A percentile compares a stretch with the other conserved stretches of the same genome.
Conservation (phyloP, 2,797 vertebrate genomes). For the Lacerta agilis region DNA sequence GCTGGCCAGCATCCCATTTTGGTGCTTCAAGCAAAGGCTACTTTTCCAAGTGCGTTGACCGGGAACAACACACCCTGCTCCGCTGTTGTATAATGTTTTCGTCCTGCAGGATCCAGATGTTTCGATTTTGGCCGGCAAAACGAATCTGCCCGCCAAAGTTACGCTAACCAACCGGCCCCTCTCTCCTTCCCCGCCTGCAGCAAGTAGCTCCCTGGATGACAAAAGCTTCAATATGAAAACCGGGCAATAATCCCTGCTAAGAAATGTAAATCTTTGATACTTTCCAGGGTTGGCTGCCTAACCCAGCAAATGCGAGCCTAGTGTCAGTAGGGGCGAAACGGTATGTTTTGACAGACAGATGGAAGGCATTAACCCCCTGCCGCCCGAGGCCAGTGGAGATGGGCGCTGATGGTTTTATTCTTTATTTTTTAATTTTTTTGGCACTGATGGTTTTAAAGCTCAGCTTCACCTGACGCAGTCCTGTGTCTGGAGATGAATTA, state of each 20-base stretch:
- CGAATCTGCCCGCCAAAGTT: constrained; percentile 64
- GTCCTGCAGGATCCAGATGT: constrained; percentile 68
- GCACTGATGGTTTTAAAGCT: constrained; percentile 66
- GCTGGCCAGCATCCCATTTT: too few relatives aligned
- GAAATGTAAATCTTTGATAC: constrained; percentile 60
- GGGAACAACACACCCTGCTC: constrained; percentile 44
- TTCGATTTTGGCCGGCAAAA: constrained; percentile 57
- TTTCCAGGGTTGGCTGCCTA: constrained; percentile 59
- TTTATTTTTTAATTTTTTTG: not conserved
- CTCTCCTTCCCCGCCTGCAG: not conserved
- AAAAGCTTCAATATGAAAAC: constrained; percentile 37
- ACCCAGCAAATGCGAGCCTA: constrained; percentile 65
- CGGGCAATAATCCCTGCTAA: constrained; percentile 51
- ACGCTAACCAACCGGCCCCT: not conserved
- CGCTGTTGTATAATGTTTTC: constrained; percentile 50
- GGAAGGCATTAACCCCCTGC: constrained; percentile 60
- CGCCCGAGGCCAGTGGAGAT: constrained; percentile 49
- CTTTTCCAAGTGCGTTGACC: not conserved
- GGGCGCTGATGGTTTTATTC: constrained; percentile 61
- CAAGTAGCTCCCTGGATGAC: constrained; percentile 7
- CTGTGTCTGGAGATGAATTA: constrained; percentile 62
- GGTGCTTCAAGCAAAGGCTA: not conserved
- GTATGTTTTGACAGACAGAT: constrained; percentile 62
- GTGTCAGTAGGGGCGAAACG: constrained; percentile 69
- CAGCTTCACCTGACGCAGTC: constrained; percentile 55